Evolutionary conservation across 2,797 vertebrate genomes (phyloP).

Genomic region (Etheostoma nigrum): DNA sequence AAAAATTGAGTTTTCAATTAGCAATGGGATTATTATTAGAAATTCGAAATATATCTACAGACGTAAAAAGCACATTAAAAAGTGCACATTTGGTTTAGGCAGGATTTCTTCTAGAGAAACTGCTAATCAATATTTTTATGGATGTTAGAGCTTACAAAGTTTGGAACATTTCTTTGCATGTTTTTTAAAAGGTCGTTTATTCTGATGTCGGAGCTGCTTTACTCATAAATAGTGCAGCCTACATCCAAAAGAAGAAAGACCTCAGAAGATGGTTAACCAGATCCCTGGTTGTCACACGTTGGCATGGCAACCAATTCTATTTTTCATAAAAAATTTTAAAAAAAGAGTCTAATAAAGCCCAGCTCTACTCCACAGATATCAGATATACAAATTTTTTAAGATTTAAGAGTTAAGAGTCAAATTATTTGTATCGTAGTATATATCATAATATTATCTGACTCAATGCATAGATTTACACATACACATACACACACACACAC

Average conservation of each 20-base stretch:
- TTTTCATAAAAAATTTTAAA: constrained; percentile 30
- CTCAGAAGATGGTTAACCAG: constrained; percentile 48
- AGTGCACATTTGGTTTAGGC: background rate
- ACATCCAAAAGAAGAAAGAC: constrained; percentile 6
- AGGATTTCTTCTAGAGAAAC: background rate
- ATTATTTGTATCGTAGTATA: constrained; percentile 15
- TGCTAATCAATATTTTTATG: background rate
- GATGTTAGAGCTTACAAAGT: background rate
- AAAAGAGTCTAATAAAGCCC: constrained; percentile 9
- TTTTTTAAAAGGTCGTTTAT: constrained; percentile 7
- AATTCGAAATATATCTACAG: background rate
- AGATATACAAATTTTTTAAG: too few species aligned
- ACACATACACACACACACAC: background rate
- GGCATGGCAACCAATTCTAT: constrained; percentile 68
- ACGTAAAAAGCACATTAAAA: background rate
- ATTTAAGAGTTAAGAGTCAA: too few species aligned
- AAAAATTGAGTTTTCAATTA: background rate
- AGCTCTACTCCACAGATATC: constrained; percentile 11
- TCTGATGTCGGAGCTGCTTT: background rate
- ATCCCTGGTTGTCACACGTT: constrained; percentile 66
- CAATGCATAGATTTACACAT: constrained; percentile 20
- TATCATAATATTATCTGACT: constrained; percentile 35
- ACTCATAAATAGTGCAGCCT: background rate
- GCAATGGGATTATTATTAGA: background rate
- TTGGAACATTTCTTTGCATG: background rate